Base-by-base conservation (phyloP, 2,888 invertebrate genomes). In the Papilio elwesi region DNA sequence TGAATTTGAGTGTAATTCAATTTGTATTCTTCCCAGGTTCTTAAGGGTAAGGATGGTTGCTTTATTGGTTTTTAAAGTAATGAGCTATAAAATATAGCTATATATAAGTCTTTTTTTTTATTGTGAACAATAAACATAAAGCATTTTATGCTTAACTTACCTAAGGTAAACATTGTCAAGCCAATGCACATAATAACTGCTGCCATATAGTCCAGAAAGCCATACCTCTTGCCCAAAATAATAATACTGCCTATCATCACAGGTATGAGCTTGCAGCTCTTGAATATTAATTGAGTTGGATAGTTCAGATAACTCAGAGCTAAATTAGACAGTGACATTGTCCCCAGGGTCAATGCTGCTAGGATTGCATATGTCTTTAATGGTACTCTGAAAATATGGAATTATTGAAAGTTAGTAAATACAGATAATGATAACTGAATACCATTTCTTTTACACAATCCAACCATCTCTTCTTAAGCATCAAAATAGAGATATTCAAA, bases 261-360 rank as follows among this genome's bases (percentile, higher is more conserved):
- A 0, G 99, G 99, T 80, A 99, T 98, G 0, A 99, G 94, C 88
- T 99, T 99, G 89, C 99, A 99, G 87, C 98, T 98, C 88, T 99
- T 99, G 87, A 99, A 99, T 81, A 99, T 99, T 57, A 99, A 96
- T 94, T 98, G 98, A 0, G 99, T 99, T 0, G 99, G 99, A 89
- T 99, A 99, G 89, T 99, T 99, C 12, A 99, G 94, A 87, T 98
- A 98, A 66, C 98, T 98, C 12, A 99, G 94, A 0, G 99, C 98
- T 6, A 98, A 96, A 89, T 99, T 99, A 1, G 99, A 99, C 76
- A 99, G 95, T 0, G 98, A 98, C 98, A 99, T 99, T 3, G 99
- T 99, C 5, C 98, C 98, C 15, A 99, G 94, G 0, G 99, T 98
- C 65, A 99, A 91, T 1, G 97, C 94, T 59, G 98, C 98, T 75